These are phyloP conservation scores for Centropristis striata DNA, from an alignment of 2,113 vertebrate species.

Conservation along the genomic window DNA sequence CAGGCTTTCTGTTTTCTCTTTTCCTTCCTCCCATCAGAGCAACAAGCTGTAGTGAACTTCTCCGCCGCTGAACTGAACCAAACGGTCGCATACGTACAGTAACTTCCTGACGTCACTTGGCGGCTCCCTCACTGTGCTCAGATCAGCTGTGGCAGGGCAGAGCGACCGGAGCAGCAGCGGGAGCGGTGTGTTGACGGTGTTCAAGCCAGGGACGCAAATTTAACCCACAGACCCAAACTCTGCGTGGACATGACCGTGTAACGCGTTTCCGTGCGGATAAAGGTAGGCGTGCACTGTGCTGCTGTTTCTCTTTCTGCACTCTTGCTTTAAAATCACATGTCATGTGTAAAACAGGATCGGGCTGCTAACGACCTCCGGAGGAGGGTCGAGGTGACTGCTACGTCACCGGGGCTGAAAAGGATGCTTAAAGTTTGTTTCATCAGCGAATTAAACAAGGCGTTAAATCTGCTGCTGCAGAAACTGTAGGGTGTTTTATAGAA, in stretches of 20 bases:
- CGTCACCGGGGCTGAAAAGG: neutral
- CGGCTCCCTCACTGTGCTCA: constrained; percentile 27
- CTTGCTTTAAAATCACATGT: neutral
- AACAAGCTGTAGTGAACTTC: neutral
- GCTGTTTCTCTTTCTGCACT: neutral
- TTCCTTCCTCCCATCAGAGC: neutral
- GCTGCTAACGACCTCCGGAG: neutral
- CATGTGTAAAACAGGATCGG: neutral
- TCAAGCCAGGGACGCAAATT: neutral
- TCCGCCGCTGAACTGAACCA: neutral
- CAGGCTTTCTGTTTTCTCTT: neutral
- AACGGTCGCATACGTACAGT: constrained; percentile 33
- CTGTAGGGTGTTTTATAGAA: neutral
- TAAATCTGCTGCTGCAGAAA: neutral
- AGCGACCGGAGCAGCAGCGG: constrained; percentile 5
- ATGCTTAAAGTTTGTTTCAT: constrained; percentile 32
- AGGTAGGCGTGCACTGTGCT: constrained; percentile 43
- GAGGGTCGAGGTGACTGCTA: constrained; percentile 5
- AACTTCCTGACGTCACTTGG: constrained; percentile 70
- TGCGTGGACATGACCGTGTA: constrained; percentile 18
- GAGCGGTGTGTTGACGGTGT: neutral
- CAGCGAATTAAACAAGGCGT: neutral
- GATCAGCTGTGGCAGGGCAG: constrained; percentile 62
- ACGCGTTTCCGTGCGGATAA: neutral
- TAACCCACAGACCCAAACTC: neutral